Percentiles rank a stretch among this genome's conserved stretches.
These are phyloP conservation scores for Nymphalis c-album DNA, from an alignment of 2,888 invertebrate genomes.

Conservation along the genomic window DNA sequence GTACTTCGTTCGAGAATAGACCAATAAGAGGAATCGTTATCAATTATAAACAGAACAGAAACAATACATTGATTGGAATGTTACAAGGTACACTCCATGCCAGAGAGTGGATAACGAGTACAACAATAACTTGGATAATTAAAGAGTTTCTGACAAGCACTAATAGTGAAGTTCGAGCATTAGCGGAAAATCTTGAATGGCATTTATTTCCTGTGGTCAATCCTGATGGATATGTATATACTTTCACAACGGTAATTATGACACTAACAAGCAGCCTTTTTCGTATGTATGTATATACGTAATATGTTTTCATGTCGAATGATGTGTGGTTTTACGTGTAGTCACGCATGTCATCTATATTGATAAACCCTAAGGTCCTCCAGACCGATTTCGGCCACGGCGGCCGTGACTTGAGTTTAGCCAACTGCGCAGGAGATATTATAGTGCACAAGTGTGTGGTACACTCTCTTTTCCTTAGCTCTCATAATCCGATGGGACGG, in stretches of 20 bases:
- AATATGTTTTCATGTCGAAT: no score
- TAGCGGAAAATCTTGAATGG: constrained; percentile 87
- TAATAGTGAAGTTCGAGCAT: constrained; percentile 74
- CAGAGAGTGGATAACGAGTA: constrained; percentile 88
- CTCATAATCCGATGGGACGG: no score
- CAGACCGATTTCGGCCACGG: no score
- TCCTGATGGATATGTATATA: constrained; percentile 87
- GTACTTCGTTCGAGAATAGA: constrained; percentile 82
- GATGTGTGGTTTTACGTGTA: background rate
- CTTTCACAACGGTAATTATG: constrained; percentile 81
- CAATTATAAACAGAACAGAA: constrained; percentile 64
- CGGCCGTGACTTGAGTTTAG: no score
- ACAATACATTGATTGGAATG: constrained; percentile 71
- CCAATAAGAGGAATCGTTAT: constrained; percentile 80
- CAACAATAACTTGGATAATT: constrained; percentile 85
- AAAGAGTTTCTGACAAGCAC: constrained; percentile 85
- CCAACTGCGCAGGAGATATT: no score
- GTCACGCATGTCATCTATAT: no score
- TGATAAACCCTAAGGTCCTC: no score
- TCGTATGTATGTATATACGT: no score
- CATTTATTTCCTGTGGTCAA: constrained; percentile 87
- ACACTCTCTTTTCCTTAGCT: no score
- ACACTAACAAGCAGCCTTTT: no score
- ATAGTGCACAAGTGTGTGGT: no score
- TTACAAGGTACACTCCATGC: constrained; percentile 83